These are phyloP conservation scores for Sitta carolinensis DNA, from an alignment of 2,797 vertebrate species.

Conservation along the genomic window DNA sequence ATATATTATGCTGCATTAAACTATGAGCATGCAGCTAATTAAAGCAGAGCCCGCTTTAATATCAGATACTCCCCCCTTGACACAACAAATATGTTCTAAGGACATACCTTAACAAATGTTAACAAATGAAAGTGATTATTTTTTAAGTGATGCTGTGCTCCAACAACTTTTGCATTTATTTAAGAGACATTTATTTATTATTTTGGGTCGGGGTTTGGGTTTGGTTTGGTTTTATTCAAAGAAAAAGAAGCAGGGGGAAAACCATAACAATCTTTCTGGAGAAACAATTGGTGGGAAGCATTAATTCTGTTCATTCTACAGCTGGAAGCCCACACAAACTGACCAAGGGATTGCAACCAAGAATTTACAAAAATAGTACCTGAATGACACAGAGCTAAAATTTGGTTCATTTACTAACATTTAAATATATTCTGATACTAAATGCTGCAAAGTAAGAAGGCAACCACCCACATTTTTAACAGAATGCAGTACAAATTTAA, in stretches of 20 bases:
- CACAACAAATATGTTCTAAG: slow-evolving; percentile 26
- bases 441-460: background rate
- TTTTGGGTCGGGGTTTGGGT: background rate
- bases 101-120: background rate
- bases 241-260: background rate
- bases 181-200: background rate
- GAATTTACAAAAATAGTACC: background rate
- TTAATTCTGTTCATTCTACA: background rate
- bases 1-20: slow-evolving; percentile 61
- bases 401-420: background rate
- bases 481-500: background rate
- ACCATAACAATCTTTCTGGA: background rate
- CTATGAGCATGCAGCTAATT: slow-evolving; percentile 32
- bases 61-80: slow-evolving; percentile 5
- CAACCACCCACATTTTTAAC: background rate
- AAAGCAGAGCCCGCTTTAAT: slow-evolving; percentile 39
- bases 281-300: background rate
- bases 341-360: background rate
- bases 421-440: slow-evolving; percentile 20
- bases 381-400: background rate
- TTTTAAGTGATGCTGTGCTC: background rate
- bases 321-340: slow-evolving; percentile 8
- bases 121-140: slow-evolving; percentile 14
- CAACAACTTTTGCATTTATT: background rate
- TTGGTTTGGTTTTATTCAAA: background rate